A percentile compares a stretch with the other conserved stretches of the same genome.
These are phyloP conservation scores for Oncorhynchus gorbuscha DNA, from an alignment of 2,113 vertebrate species.

Conservation along the genomic window DNA sequence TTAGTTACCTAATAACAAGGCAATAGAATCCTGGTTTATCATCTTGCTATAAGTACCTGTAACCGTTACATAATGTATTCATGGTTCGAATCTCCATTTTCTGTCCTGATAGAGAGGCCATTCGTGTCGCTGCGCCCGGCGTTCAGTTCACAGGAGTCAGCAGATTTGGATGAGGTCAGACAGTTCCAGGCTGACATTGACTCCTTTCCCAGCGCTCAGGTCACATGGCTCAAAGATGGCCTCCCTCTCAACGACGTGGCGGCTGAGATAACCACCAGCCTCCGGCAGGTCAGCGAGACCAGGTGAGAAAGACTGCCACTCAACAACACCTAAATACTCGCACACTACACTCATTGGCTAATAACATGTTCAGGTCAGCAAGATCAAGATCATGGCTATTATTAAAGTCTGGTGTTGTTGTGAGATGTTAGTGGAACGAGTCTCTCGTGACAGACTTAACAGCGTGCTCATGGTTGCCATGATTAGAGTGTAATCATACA, in stretches of 20 bases:
- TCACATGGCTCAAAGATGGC: slow-evolving; percentile 92
- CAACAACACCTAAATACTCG: no score
- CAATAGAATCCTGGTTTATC: no score
- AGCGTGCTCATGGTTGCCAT: background rate
- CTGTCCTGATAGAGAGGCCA: slow-evolving; percentile 74
- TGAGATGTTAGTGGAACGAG: no score
- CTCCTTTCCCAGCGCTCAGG: slow-evolving; percentile 81
- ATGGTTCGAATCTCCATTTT: slow-evolving; percentile 22
- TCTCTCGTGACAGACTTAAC: no score
- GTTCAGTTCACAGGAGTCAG: slow-evolving; percentile 78
- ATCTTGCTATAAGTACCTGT: no score
- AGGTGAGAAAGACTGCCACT: slow-evolving; percentile 72
- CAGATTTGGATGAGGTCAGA: slow-evolving; percentile 87
- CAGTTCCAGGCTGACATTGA: slow-evolving; percentile 83
- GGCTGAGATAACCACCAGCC: slow-evolving; percentile 85
- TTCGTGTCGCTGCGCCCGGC: slow-evolving; percentile 81
- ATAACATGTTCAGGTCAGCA: no score
- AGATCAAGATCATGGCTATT: no score
- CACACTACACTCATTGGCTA: no score
- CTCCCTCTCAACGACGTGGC: slow-evolving; percentile 82
- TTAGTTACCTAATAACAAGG: no score
- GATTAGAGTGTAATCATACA: background rate
- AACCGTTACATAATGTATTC: background rate
- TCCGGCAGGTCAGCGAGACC: slow-evolving; percentile 79
- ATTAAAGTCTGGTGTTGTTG: no score